Evolutionary conservation across 2,888 invertebrate species (phyloP), one percentile per base, ranked within the genome.

Genomic region (Platerodrilus igneus): DNA sequence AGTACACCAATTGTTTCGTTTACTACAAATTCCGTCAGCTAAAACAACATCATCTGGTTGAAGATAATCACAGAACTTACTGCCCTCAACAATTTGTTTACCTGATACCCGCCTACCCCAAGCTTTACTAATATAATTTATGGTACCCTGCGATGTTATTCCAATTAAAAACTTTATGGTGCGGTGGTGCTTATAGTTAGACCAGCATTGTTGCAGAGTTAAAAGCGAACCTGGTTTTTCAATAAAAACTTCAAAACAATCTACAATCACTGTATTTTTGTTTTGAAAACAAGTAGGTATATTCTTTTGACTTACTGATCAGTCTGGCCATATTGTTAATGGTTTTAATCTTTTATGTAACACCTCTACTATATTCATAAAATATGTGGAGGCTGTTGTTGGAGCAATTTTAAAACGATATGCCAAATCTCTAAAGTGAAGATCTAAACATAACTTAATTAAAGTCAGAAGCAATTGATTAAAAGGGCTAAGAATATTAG

Each of bases 161-260:
- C 23, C 23, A 9, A 23, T 23, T 14, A 46, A 35, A 40, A 40
- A 32, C 31, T 48, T 45, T 1, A 41, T 18, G 14, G 47, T 47
- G 4, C 22, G n/a, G 18, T 47, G 41, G 19, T 47, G 32, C 26
- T 47, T 47, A 11, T 45, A 41, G 11, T 30, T 37, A 3, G 47
- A 47, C 41, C 47, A 47, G 8, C 35, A 29, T 14, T 41, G 35
- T 16, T 23, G 35, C 20, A 11, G 17, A 9, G 37, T 30, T 14
- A 32, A 11, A n/a, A 41, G 9, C 29, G 8, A 8, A 4, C 16
- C n/a, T 4, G 41, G 41, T 10, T 21, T 45, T 32, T 47, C 22
- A 26, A 47, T 35, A 15, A 44, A 22, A 2, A 22, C 9, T 5
- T 22, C 22, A 2, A 22, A 22, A 22, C 22, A 22, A 22, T 22